phyloP scores from a whole-genome alignment of 2,888 invertebrate genomes.

The Daptonema setosum region DNA sequence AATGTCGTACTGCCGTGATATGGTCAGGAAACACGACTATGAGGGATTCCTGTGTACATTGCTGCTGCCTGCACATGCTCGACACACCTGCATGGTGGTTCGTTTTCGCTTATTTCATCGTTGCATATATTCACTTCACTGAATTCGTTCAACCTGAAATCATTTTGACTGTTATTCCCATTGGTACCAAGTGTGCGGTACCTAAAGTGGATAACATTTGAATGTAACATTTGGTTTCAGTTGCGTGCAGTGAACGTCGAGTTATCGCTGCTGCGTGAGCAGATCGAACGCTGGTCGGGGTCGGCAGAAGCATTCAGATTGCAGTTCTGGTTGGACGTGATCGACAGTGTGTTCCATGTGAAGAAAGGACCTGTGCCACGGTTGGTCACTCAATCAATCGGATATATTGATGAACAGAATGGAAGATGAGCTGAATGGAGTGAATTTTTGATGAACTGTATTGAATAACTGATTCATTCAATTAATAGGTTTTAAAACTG shows the following conservation, averaged over 20 bases:
- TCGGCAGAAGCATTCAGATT: neutral
- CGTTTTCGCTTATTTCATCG: neutral
- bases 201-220: too few species aligned
- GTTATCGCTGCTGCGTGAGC: neutral
- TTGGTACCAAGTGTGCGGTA: too few species aligned
- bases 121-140: neutral
- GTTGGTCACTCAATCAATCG: too few species aligned
- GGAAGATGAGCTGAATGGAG: too few species aligned
- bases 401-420: too few species aligned
- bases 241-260: neutral
- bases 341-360: neutral
- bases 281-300: neutral
- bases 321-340: neutral
- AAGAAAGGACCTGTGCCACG: neutral
- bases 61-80: neutral
- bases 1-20: neutral
- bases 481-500: too few species aligned
- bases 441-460: too few species aligned
- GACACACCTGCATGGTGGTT: neutral
- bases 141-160: too few species aligned
- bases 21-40: neutral
- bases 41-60: neutral
- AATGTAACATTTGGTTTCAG: too few species aligned
- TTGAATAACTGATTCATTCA: too few species aligned
- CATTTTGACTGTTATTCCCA: too few species aligned